Percentiles rank a stretch among this genome's conserved stretches.
These are phyloP conservation scores for Nerophis ophidion DNA, from an alignment of 2,113 vertebrate genomes.

Conservation along the genomic window DNA sequence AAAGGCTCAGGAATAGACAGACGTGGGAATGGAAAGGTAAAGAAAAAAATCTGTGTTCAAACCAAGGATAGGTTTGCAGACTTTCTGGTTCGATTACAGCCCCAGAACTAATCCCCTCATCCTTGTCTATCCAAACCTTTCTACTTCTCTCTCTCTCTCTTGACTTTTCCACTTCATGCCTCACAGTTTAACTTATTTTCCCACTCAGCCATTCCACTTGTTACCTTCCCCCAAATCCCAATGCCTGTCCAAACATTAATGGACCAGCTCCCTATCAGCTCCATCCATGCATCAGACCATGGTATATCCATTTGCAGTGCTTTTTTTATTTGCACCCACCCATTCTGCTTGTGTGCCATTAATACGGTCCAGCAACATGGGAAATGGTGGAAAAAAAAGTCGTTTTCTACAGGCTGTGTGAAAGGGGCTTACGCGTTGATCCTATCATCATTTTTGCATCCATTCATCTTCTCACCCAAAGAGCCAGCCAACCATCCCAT, in stretches of 20 bases:
- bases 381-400: no score
- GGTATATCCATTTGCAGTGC: neutral
- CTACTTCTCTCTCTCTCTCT: slow-evolving; percentile 14
- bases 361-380: neutral
- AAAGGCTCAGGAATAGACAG: slow-evolving; percentile 31
- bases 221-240: neutral
- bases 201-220: neutral
- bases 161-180: slow-evolving; percentile 21
- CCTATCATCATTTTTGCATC: no score
- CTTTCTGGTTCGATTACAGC: slow-evolving; percentile 64
- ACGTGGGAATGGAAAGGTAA: slow-evolving; percentile 29
- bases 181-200: slow-evolving; percentile 16
- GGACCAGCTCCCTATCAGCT: slow-evolving; percentile 5
- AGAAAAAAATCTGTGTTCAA: neutral
- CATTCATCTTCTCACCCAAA: no score
- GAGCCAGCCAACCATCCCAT: no score
- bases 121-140: slow-evolving; percentile 29
- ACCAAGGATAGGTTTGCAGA: slow-evolving; percentile 48
- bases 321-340: neutral
- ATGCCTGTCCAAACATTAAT: slow-evolving; percentile 12
- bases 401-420: no score
- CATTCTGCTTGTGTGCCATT: neutral
- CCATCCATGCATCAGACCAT: slow-evolving; percentile 8
- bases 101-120: slow-evolving; percentile 56
- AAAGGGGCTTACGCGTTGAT: no score